Percentiles rank a stretch among this genome's conserved stretches.
phyloP scores from a whole-genome alignment of 1,140 invertebrate genomes.

The Streblospio benedicti region DNA sequence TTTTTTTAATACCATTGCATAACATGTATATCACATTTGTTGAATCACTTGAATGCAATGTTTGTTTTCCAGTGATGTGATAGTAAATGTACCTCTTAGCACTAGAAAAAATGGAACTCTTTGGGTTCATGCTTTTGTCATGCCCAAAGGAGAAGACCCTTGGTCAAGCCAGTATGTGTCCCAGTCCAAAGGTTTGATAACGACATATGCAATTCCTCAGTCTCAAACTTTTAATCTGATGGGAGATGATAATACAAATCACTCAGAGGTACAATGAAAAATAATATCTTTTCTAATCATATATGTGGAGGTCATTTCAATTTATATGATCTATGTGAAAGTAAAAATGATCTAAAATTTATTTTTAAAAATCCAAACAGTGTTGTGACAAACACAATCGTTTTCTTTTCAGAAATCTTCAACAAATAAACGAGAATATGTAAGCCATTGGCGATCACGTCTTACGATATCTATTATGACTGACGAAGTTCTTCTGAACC shows the following conservation, averaged over 20 bases:
- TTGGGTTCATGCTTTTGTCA: constrained; percentile 53
- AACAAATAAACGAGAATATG: constrained; percentile 33
- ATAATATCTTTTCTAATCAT: background rate
- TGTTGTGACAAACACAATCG: background rate
- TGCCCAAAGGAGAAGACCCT: constrained; percentile 24
- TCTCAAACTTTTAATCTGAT: constrained; percentile 67
- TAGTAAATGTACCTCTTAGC: constrained; percentile 53
- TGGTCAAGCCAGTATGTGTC: constrained; percentile 27
- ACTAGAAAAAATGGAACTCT: constrained; percentile 69
- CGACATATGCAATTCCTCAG: constrained; percentile 62
- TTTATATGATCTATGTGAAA: background rate
- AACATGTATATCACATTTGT: constrained; percentile 7
- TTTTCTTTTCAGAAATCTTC: background rate
- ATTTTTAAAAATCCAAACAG: background rate
- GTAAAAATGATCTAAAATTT: background rate
- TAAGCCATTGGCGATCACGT: constrained; percentile 57
- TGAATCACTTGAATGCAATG: background rate
- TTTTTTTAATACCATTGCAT: background rate
- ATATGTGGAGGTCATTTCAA: background rate
- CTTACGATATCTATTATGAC: constrained; percentile 59
- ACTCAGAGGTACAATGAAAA: background rate
- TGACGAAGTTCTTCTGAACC: constrained; percentile 56
- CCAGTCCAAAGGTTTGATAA: constrained; percentile 56
- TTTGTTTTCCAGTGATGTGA: constrained; percentile 50
- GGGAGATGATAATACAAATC: constrained; percentile 25